Base-by-base conservation (phyloP, 2,113 vertebrate genomes). In the Stercorarius parasiticus region DNA sequence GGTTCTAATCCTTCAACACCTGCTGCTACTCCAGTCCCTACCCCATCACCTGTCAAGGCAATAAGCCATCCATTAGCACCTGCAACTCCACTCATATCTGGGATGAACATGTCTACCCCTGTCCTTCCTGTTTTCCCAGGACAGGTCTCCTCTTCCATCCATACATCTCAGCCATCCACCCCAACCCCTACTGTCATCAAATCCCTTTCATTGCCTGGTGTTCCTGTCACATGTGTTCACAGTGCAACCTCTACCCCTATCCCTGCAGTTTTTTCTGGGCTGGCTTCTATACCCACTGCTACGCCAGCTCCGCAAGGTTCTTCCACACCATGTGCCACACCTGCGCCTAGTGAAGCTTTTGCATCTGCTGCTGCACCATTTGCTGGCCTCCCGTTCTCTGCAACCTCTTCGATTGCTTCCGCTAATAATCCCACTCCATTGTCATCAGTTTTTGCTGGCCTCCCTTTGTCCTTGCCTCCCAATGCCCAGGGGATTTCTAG, bases 221-320 rank as follows among this genome's bases (percentile, higher is more conserved):
- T 96, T 69, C 95, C 98, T 49, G 76, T 96, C 56, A 96, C 98
- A 62, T 98, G 98, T 61, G 82, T 78, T 69, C 97, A 98, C 32
- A 97, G 84, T 80, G 97, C 98, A 78, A 98, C 98, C 27, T 98
- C 99, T 15, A 95, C 98, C 38, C 98, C 99, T 29, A 94, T 98
- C 67, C 98, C 99, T 16, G 97, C 99, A 3, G 97, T 99, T 72
- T 99, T 99, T 87, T 98, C 99, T 43, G 98, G 99, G 88, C 98
- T 99, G 91, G 97, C 99, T 77, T 98, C 99, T 30, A 77, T 96
- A 53, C 64, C 97, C 14, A 22, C 97, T 40, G 70, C 97, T 64
- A 96, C 97, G 22, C 97, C 98, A 4, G 11, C 97, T 58, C 97
- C 96, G 0, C 98, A 98, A 32, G 98, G 98, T 56, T 96, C 98